Evolutionary conservation across 2,113 vertebrate genomes (phyloP).

Genomic region (Dinomys branickii): DNA sequence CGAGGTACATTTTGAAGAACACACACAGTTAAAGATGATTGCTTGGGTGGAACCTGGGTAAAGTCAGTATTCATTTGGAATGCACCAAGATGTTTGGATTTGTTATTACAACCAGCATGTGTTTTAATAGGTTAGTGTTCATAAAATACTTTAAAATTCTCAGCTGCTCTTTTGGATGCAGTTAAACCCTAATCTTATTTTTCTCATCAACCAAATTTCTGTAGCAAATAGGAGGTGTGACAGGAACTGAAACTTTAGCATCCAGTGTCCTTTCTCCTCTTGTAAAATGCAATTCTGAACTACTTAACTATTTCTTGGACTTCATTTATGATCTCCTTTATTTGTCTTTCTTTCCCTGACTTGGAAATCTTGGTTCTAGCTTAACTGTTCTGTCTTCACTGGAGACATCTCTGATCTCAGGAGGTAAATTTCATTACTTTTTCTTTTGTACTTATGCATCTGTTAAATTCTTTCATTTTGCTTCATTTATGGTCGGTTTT

Average conservation of each 20-base stretch:
- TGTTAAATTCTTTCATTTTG: conserved; percentile 9
- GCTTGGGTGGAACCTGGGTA: not conserved
- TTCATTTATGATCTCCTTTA: not conserved
- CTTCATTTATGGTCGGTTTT: not conserved
- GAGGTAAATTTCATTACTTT: not conserved
- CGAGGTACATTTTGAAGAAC: not conserved
- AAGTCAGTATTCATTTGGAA: not conserved
- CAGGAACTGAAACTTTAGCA: not conserved
- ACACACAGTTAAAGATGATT: not conserved
- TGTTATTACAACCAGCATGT: not conserved
- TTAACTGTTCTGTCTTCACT: not conserved
- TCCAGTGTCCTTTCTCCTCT: not conserved
- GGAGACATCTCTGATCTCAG: not conserved
- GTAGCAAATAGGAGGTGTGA: conserved; percentile 5
- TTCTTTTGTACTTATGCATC: not conserved
- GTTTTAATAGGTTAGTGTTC: not conserved
- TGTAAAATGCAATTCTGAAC: conserved; percentile 10
- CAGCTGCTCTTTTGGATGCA: not conserved
- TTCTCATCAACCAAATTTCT: not conserved
- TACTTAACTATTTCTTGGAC: not conserved
- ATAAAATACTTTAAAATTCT: not conserved
- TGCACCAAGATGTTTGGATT: not conserved
- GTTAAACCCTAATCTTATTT: not conserved
- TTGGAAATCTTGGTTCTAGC: not conserved
- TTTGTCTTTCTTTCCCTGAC: not conserved